Percentiles rank a stretch among this genome's conserved stretches.
These are phyloP conservation scores for Pterostichus madidus DNA, from an alignment of 2,888 invertebrate species.

Conservation along the genomic window DNA sequence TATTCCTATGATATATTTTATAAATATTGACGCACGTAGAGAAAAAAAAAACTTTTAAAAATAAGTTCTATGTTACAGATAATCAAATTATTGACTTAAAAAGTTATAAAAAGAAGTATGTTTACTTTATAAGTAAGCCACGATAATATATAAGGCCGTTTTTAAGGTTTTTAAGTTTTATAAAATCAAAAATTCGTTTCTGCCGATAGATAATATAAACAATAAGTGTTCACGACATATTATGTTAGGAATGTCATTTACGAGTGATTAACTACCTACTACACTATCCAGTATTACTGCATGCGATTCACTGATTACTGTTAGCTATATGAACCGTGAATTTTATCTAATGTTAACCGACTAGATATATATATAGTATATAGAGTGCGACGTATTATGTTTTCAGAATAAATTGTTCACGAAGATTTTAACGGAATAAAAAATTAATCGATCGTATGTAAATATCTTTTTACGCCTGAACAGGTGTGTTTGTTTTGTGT, in stretches of 20 bases:
- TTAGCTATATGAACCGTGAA: constrained; percentile 54
- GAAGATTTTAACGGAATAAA: constrained; percentile 63
- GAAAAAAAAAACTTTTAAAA: constrained; percentile 3
- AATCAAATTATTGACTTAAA: constrained; percentile 47
- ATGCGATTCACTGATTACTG: constrained; percentile 42
- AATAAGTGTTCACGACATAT: constrained; percentile 54
- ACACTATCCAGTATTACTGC: constrained; percentile 47
- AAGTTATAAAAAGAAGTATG: constrained; percentile 29
- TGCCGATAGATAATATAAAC: constrained; percentile 42
- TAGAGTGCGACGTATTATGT: constrained; percentile 45
- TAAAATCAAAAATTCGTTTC: constrained; percentile 44
- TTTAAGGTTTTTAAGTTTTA: constrained; percentile 52
- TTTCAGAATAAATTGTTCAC: constrained; percentile 55
- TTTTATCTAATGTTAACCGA: constrained; percentile 57
- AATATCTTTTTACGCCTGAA: constrained; percentile 30
- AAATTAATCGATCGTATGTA: constrained; percentile 62
- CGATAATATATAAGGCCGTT: constrained; percentile 45
- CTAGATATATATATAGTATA: constrained; percentile 44
- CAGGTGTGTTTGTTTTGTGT: constrained; percentile 41
- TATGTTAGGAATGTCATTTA: constrained; percentile 33
- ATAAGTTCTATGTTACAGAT: constrained; percentile 24
- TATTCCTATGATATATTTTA: constrained; percentile 37
- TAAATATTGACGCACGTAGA: constrained; percentile 38
- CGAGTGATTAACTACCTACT: background rate
- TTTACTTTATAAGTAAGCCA: constrained; percentile 56